These are phyloP conservation scores for Champsocephalus esox DNA, from an alignment of 2,797 vertebrate species.

Conservation along the genomic window DNA sequence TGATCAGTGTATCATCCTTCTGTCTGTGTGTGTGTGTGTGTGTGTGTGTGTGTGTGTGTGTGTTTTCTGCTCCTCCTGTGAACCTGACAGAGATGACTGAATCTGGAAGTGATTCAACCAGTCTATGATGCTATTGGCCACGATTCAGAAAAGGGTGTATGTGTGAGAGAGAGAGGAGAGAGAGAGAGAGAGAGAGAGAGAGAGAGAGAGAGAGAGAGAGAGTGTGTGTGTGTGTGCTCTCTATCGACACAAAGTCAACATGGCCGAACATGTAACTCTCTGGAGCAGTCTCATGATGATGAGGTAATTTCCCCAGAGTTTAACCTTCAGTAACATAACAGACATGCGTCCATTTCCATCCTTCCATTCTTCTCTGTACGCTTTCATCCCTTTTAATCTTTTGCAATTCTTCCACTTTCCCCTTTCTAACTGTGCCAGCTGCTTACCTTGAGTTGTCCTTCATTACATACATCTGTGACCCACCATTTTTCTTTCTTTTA, in stretches of 20 bases:
- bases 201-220: too few relatives aligned
- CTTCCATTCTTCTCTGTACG: conserved; percentile 31
- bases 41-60: conserved; percentile 38
- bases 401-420: conserved; percentile 22
- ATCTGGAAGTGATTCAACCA: conserved; percentile 92
- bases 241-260: conserved; percentile 86
- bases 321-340: conserved; percentile 86
- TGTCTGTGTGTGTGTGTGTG: conserved; percentile 49
- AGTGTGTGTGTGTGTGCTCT: neutral
- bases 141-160: conserved; percentile 83
- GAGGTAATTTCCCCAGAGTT: conserved; percentile 92
- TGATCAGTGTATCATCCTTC: conserved; percentile 40
- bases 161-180: neutral
- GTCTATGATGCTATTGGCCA: conserved; percentile 89
- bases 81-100: conserved; percentile 84
- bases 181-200: neutral
- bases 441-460: conserved; percentile 80
- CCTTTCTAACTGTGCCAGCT: conserved; percentile 51
- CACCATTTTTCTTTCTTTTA: conserved; percentile 6
- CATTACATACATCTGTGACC: conserved; percentile 82
- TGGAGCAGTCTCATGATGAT: conserved; percentile 84
- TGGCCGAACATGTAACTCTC: conserved; percentile 80
- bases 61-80: conserved; percentile 75
- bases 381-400: conserved; percentile 44
- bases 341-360: conserved; percentile 62